A percentile compares a stretch with the other conserved stretches of the same genome.
These are phyloP conservation scores for Prolemur simus DNA, from an alignment of 2,113 vertebrate species.

Conservation along the genomic window DNA sequence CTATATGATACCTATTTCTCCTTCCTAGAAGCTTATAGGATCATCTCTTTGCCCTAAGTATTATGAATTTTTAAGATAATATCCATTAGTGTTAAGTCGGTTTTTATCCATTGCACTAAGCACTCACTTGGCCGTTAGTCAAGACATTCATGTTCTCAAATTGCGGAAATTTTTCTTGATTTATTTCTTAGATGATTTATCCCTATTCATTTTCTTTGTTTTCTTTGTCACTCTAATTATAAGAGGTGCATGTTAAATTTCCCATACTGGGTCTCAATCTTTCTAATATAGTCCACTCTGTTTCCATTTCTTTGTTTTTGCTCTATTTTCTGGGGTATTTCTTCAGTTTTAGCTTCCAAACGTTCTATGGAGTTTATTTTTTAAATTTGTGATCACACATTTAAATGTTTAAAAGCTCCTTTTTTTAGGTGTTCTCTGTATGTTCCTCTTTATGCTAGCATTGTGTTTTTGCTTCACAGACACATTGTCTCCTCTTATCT, in stretches of 20 bases:
- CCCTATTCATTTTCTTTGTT: background rate
- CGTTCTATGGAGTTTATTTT: background rate
- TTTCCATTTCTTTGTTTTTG: background rate
- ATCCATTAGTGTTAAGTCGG: background rate
- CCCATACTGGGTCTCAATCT: background rate
- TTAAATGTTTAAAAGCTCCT: background rate
- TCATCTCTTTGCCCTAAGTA: background rate
- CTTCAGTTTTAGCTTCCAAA: background rate
- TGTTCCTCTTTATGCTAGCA: background rate
- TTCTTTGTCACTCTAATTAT: background rate
- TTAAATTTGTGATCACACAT: background rate
- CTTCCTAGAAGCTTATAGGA: background rate
- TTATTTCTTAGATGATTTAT: background rate
- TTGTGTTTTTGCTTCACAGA: background rate
- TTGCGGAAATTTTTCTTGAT: background rate
- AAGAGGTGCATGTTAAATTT: background rate
- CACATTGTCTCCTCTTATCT: background rate
- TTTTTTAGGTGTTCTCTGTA: background rate
- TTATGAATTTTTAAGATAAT: background rate
- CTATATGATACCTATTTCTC: background rate
- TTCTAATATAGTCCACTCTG: background rate
- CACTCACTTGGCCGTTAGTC: background rate
- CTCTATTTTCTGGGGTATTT: background rate
- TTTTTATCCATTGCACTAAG: background rate
- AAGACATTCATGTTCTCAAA: background rate